Evolutionary conservation across 2,888 invertebrate species (phyloP).

Genomic region (Cerastoderma edule): DNA sequence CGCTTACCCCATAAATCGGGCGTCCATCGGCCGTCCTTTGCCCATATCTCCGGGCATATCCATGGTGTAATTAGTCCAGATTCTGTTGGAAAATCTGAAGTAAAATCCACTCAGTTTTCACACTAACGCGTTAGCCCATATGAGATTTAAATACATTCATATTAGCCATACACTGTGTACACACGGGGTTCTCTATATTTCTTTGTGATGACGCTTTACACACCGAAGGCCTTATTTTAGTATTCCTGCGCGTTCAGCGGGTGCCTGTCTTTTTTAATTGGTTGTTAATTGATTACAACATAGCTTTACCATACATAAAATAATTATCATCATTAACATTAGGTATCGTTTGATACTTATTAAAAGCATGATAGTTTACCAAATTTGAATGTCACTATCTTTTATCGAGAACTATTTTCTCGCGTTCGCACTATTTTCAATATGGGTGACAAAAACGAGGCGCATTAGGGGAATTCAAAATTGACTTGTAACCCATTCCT

Average conservation of each 20-base stretch:
- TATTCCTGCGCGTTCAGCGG: constrained; percentile 43
- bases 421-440: constrained; percentile 6
- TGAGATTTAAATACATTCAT: constrained; percentile 24
- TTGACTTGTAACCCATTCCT: too few species aligned
- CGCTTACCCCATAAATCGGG: constrained; percentile 51
- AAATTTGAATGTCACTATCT: too few species aligned
- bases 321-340: too few species aligned
- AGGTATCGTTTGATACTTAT: too few species aligned
- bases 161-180: constrained; percentile 26
- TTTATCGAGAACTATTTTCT: constrained; percentile 6
- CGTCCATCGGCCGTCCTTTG: constrained; percentile 41
- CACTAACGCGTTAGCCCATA: constrained; percentile 2
- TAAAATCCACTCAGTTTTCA: constrained; percentile 29
- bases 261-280: constrained; percentile 24
- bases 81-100: constrained; percentile 4
- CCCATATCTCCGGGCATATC: constrained; percentile 31
- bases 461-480: not conserved
- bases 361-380: too few species aligned
- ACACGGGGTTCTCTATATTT: constrained; percentile 36
- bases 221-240: constrained; percentile 55
- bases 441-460: not conserved
- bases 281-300: not conserved
- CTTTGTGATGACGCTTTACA: constrained; percentile 57
- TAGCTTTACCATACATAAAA: too few species aligned
- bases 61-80: constrained; percentile 30